Evolutionary conservation across 1,140 invertebrate genomes (phyloP).

Genomic region (Trichonephila inaurata): DNA sequence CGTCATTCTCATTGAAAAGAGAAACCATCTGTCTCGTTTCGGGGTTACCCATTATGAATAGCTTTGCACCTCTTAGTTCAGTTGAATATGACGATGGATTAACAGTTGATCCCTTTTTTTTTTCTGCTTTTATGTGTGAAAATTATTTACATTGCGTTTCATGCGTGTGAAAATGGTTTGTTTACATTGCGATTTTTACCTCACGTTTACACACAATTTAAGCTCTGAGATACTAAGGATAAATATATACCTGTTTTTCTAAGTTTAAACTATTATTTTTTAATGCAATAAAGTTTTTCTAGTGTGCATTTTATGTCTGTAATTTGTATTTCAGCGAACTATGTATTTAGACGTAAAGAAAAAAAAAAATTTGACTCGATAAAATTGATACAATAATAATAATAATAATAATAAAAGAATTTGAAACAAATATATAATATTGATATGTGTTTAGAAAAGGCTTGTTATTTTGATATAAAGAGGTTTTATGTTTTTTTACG

Average conservation of each 20-base stretch:
- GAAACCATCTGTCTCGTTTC: slow-evolving; percentile 58
- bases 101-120: too few species aligned
- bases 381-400: not conserved
- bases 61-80: not conserved
- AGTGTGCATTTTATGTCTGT: too few species aligned
- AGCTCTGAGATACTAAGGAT: too few species aligned
- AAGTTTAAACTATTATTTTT: too few species aligned
- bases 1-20: slow-evolving; percentile 16
- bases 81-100: not conserved
- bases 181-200: too few species aligned
- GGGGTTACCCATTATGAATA: not conserved
- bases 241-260: too few species aligned
- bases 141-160: too few species aligned
- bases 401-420: not conserved
- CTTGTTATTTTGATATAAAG: not conserved
- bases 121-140: too few species aligned
- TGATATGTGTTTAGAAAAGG: not conserved
- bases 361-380: not conserved
- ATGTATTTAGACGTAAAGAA: not conserved
- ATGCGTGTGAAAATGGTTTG: too few species aligned
- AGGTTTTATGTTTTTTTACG: not conserved
- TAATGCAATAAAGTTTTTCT: too few species aligned
- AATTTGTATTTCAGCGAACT: not conserved
- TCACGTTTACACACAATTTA: too few species aligned
- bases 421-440: not conserved